These are phyloP conservation scores for Andrena cerasifolii DNA, from an alignment of 1,140 invertebrate species.

Conservation along the genomic window DNA sequence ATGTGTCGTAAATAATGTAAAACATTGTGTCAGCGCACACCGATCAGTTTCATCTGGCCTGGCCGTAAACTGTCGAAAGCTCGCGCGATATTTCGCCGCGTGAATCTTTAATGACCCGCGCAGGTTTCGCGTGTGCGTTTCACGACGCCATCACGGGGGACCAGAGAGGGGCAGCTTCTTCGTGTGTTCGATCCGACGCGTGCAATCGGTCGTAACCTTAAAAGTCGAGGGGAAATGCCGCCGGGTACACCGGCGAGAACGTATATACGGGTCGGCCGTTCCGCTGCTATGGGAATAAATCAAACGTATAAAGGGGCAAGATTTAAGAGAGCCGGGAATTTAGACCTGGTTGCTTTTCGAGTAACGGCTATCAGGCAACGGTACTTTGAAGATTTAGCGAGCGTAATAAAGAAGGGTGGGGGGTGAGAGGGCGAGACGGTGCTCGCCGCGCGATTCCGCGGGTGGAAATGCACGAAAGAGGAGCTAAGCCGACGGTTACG, in stretches of 20 bases:
- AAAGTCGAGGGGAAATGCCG: constrained; percentile 1
- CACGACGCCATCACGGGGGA: not conserved
- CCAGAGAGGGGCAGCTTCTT: not conserved
- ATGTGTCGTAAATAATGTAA: too few relatives aligned
- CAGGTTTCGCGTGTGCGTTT: not conserved
- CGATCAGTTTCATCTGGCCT: too few relatives aligned
- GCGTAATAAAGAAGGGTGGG: constrained; percentile 19
- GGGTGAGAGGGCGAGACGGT: not conserved
- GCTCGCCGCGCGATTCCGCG: not conserved
- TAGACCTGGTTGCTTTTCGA: constrained; percentile 18
- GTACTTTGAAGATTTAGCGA: constrained; percentile 31
- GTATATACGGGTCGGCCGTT: not conserved
- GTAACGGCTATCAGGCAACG: constrained; percentile 10
- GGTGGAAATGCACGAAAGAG: not conserved
- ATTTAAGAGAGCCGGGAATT: constrained; percentile 33
- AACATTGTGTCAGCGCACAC: too few relatives aligned
- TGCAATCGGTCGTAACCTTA: constrained; percentile 16
- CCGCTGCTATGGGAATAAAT: constrained; percentile 38
- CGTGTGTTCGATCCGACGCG: not conserved
- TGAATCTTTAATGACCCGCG: constrained; percentile 3
- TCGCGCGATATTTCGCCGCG: too few relatives aligned
- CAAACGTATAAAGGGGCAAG: constrained; percentile 25
- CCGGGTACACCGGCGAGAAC: not conserved
- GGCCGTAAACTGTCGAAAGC: too few relatives aligned
- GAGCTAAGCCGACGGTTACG: not conserved